Evolutionary conservation across 2,113 vertebrate genomes (phyloP).

Genomic region (Puma concolor): DNA sequence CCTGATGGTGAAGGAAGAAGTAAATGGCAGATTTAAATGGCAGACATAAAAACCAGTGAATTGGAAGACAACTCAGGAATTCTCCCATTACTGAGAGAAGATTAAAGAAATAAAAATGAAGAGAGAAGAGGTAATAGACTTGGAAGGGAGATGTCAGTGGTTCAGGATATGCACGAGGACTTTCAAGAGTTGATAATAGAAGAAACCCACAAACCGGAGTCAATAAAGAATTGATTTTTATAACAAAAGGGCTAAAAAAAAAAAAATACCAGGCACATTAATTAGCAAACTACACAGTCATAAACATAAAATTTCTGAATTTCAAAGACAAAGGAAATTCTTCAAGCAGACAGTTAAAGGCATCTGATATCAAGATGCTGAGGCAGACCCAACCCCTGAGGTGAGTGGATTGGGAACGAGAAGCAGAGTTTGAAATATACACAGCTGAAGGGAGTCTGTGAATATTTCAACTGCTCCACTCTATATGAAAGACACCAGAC

Average conservation of each 20-base stretch:
- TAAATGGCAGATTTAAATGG: background rate
- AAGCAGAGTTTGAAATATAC: background rate
- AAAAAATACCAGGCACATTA: background rate
- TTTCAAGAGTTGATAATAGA: background rate
- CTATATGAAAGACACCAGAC: background rate
- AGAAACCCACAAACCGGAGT: background rate
- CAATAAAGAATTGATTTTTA: background rate
- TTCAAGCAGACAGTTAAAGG: background rate
- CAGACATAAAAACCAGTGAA: background rate
- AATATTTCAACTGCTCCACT: background rate
- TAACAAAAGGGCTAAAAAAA: background rate
- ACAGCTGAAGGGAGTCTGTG: background rate
- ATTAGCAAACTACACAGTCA: background rate
- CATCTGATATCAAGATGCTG: background rate
- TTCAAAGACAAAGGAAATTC: background rate
- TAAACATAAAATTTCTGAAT: background rate
- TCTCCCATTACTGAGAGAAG: background rate
- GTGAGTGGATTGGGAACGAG: no score
- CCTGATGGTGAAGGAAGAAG: background rate
- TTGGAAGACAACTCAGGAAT: constrained; percentile 17
- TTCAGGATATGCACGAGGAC: background rate
- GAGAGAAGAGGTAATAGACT: background rate
- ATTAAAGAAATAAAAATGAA: background rate
- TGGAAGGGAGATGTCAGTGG: background rate
- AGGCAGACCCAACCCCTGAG: background rate